These are phyloP conservation scores for Mormyrus iriodes DNA, from an alignment of 2,113 vertebrate genomes.

Conservation along the genomic window DNA sequence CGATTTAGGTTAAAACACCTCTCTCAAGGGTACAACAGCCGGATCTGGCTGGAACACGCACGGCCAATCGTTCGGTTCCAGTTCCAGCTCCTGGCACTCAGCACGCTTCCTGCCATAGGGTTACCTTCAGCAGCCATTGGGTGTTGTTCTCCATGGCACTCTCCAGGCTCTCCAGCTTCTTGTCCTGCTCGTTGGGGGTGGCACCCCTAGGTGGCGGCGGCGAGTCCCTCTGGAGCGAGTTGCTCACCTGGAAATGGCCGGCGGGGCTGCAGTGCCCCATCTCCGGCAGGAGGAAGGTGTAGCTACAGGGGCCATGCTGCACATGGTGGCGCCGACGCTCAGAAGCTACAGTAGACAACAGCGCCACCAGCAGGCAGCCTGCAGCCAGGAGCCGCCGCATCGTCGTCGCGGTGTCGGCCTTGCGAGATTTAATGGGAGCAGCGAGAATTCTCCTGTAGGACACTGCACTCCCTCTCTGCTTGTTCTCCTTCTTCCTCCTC, in stretches of 20 bases:
- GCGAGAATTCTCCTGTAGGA: constrained; percentile 21
- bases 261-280: constrained; percentile 53
- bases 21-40: background rate
- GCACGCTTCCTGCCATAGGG: background rate
- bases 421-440: background rate
- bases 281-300: constrained; percentile 74
- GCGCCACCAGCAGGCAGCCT: constrained; percentile 50
- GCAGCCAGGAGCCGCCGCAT: constrained; percentile 52
- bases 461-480: constrained; percentile 26
- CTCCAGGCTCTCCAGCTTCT: constrained; percentile 64
- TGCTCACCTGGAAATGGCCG: constrained; percentile 57
- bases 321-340: constrained; percentile 58
- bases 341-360: constrained; percentile 29
- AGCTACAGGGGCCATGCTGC: constrained; percentile 69
- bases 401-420: background rate
- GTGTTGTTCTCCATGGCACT: constrained; percentile 72
- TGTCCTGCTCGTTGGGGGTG: constrained; percentile 47
- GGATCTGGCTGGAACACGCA: background rate
- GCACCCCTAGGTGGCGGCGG: constrained; percentile 39
- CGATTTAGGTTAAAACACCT: background rate
- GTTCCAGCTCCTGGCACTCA: background rate
- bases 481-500: constrained; percentile 10
- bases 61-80: background rate
- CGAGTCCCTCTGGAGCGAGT: constrained; percentile 67
- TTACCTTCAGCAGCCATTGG: constrained; percentile 74